phyloP scores from a whole-genome alignment of 2,113 vertebrate genomes.

The Xyrauchen texanus region DNA sequence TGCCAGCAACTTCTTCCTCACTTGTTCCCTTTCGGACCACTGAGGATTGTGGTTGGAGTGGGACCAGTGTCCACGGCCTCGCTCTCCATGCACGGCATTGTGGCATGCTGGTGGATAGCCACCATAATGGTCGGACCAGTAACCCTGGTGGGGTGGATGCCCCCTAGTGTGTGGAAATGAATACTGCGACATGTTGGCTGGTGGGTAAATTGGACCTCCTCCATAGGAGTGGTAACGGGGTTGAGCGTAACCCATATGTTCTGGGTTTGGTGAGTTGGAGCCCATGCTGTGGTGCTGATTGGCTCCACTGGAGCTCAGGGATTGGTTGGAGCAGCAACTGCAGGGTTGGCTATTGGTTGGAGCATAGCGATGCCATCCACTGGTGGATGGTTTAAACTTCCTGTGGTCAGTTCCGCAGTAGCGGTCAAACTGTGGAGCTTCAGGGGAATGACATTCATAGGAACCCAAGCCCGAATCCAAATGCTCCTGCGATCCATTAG shows the following conservation, averaged over 20 bases:
- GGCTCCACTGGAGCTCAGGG: conserved; percentile 1
- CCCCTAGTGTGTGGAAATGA: conserved; percentile 64
- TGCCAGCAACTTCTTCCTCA: conserved; percentile 83
- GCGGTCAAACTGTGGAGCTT: conserved; percentile 63
- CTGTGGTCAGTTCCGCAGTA: conserved; percentile 42
- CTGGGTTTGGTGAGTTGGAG: conserved; percentile 50
- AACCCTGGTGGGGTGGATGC: conserved; percentile 59
- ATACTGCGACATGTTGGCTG: conserved; percentile 56
- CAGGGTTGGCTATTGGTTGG: conserved; percentile 62
- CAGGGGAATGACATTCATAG: conserved; percentile 80
- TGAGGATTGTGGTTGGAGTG: conserved; percentile 37
- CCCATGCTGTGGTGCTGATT: conserved; percentile 59
- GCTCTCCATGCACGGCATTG: neutral
- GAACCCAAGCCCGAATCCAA: conserved; percentile 90
- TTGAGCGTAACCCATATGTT: conserved; percentile 31
- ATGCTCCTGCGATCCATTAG: conserved; percentile 73
- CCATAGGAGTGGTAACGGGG: conserved; percentile 68
- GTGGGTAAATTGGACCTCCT: conserved; percentile 41
- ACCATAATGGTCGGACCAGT: conserved; percentile 80
- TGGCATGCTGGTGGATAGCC: neutral
- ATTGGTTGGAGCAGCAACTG: conserved; percentile 61
- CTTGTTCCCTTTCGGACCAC: conserved; percentile 72
- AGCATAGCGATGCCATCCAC: conserved; percentile 35
- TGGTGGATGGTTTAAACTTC: conserved; percentile 38
- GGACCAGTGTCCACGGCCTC: conserved; percentile 55